Percentiles rank a stretch among this genome's conserved stretches.
phyloP scores from a whole-genome alignment of 1,140 invertebrate genomes.

The Nebria ingens region DNA sequence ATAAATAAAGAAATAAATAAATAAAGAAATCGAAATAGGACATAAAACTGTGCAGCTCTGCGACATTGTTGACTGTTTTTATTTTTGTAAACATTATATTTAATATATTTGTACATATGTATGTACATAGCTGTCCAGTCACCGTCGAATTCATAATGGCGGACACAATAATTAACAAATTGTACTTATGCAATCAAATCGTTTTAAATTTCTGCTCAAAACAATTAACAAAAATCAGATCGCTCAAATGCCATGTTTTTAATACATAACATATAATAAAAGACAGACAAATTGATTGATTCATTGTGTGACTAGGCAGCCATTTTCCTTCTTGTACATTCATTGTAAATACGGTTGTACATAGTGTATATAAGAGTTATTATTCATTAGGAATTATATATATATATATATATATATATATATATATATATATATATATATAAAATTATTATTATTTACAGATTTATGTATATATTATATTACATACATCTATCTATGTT shows the following conservation, averaged over 20 bases:
- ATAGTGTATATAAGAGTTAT: conserved; percentile 34
- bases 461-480: conserved; percentile 28
- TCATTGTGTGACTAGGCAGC: background rate
- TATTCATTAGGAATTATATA: conserved; percentile 30
- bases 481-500: conserved; percentile 30
- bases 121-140: conserved; percentile 17
- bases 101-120: conserved; percentile 21
- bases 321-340: background rate
- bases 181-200: no score
- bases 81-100: conserved; percentile 23
- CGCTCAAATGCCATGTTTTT: no score
- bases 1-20: no score
- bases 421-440: no score
- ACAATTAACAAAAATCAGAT: no score
- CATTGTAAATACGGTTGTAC: conserved; percentile 26
- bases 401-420: no score
- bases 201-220: no score
- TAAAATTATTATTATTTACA: conserved; percentile 16
- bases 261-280: no score
- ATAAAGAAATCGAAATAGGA: no score
- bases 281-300: background rate
- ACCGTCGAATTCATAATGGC: no score
- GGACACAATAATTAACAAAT: no score
- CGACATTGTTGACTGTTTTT: conserved; percentile 29
- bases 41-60: conserved; percentile 29